Evolutionary conservation across 2,888 invertebrate species (phyloP).

Genomic region (Lithosia quadra): DNA sequence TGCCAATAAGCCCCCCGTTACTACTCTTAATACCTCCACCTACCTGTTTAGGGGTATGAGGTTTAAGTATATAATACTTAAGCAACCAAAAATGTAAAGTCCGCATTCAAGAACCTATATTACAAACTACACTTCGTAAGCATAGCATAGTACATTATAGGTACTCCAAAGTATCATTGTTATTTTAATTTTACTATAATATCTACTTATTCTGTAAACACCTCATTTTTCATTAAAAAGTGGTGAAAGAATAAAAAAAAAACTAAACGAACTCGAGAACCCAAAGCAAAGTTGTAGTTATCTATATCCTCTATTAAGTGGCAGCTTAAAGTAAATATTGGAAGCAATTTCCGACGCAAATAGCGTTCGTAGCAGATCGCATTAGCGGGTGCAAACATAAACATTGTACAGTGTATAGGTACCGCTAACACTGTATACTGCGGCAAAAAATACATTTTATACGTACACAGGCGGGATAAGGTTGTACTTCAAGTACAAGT

Average conservation of each 20-base stretch:
- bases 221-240: background rate
- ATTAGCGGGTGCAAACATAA: slow-evolving; percentile 56
- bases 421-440: slow-evolving; percentile 17
- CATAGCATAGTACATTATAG: no score
- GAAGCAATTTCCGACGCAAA: slow-evolving; percentile 61
- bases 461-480: background rate
- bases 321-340: slow-evolving; percentile 50
- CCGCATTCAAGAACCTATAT: no score
- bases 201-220: background rate
- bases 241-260: background rate
- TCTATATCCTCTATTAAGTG: slow-evolving; percentile 31
- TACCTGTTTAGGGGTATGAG: no score
- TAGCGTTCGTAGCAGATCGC: slow-evolving; percentile 59
- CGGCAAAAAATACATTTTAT: slow-evolving; percentile 52
- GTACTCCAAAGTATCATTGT: no score
- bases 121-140: no score
- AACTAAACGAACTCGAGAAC: background rate
- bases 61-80: no score
- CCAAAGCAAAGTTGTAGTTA: slow-evolving; percentile 7
- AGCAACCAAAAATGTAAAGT: no score
- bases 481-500: background rate
- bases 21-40: no score
- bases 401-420: slow-evolving; percentile 23
- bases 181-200: no score
- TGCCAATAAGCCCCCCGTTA: no score